Percentiles rank a stretch among this genome's conserved stretches.
These are phyloP conservation scores for Garra rufa DNA, from an alignment of 2,113 vertebrate species.

Conservation along the genomic window DNA sequence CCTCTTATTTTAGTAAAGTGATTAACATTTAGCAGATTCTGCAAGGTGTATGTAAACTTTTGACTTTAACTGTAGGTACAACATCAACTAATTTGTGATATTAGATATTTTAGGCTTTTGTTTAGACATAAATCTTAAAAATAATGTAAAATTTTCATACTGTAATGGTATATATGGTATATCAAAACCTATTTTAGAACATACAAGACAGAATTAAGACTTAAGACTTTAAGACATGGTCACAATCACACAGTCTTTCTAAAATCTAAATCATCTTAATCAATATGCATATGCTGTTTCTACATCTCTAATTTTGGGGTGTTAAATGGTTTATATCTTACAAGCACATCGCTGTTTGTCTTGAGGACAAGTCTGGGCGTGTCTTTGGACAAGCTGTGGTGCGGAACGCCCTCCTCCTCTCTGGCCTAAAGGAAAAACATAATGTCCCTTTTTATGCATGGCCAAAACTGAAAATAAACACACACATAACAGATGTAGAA, in stretches of 20 bases:
- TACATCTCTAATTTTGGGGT: constrained; percentile 42
- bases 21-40: no score
- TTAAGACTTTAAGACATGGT: constrained; percentile 15
- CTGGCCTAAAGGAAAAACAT: constrained; percentile 99
- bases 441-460: constrained; percentile 99
- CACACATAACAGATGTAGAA: constrained; percentile 63
- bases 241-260: constrained; percentile 7
- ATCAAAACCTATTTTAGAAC: neutral
- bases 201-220: neutral
- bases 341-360: constrained; percentile 99
- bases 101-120: no score
- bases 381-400: constrained; percentile 99
- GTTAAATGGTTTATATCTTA: constrained; percentile 87
- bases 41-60: no score
- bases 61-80: no score
- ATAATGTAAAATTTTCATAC: neutral
- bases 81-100: no score
- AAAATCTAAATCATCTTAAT: constrained; percentile 12
- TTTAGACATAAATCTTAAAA: neutral
- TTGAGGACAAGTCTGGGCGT: constrained; percentile 99
- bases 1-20: no score
- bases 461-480: constrained; percentile 89
- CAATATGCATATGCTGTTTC: constrained; percentile 23
- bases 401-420: constrained; percentile 99
- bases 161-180: neutral